Percentiles rank a stretch among this genome's conserved stretches.
Evolutionary conservation across 1,140 invertebrate genomes (phyloP).

Genomic region (Phenacoccus solenopsis): DNA sequence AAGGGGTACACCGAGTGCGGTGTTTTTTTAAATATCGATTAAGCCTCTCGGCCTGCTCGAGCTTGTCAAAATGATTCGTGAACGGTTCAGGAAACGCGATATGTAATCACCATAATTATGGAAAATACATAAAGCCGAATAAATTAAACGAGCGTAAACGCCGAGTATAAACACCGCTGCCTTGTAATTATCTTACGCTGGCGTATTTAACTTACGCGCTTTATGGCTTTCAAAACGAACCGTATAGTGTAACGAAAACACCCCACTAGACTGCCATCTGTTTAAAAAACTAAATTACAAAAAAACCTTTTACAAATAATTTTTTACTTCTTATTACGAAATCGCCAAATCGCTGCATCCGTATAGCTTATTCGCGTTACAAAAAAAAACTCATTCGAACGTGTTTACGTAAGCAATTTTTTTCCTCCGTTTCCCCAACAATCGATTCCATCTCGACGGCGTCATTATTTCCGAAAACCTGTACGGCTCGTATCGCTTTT

Average conservation of each 20-base stretch:
- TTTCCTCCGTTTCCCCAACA: background rate
- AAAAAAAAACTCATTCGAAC: background rate
- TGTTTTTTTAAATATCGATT: background rate
- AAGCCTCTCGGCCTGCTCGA: too few relatives aligned
- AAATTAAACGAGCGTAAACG: background rate
- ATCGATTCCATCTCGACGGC: background rate
- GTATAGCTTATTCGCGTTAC: too few relatives aligned
- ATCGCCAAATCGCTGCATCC: too few relatives aligned
- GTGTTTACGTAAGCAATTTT: background rate
- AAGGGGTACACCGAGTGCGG: background rate
- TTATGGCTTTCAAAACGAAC: background rate
- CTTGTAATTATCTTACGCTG: background rate
- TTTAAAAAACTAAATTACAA: background rate
- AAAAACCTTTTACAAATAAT: background rate
- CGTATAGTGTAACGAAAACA: background rate
- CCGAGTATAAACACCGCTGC: background rate
- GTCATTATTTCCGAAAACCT: background rate
- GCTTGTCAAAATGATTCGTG: background rate
- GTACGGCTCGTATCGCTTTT: background rate
- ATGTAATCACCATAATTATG: slow-evolving; percentile 3
- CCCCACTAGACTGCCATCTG: too few relatives aligned
- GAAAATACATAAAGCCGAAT: background rate
- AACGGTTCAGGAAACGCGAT: background rate
- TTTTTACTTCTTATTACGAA: background rate
- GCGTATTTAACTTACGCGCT: background rate